phyloP scores from a whole-genome alignment of 2,113 vertebrate genomes.

The Cygnus buccinator region DNA sequence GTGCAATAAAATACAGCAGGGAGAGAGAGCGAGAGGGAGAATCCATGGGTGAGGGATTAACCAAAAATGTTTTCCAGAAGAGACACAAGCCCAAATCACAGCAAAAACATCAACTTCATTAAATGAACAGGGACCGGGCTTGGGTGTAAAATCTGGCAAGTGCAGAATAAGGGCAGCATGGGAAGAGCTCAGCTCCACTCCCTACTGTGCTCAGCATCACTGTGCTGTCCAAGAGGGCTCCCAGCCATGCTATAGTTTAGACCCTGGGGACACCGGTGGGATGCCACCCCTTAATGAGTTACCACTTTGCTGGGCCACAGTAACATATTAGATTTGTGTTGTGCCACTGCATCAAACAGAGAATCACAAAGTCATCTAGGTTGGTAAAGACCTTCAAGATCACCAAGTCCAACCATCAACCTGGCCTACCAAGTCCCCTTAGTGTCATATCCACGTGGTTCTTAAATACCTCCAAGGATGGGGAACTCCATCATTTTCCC shows the following conservation, averaged over 20 bases:
- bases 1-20: not conserved
- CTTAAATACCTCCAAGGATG: not conserved
- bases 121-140: not conserved
- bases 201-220: fast-evolving
- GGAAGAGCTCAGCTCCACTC: not conserved
- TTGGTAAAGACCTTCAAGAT: not conserved
- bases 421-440: not conserved
- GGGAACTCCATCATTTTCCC: not conserved
- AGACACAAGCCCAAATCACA: not conserved
- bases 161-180: fast-evolving
- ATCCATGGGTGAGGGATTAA: not conserved
- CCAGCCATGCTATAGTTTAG: not conserved
- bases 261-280: not conserved
- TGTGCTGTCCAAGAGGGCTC: not conserved
- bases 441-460: not conserved
- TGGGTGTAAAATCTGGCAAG: not conserved
- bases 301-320: not conserved
- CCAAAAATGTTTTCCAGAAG: not conserved
- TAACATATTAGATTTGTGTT: fast-evolving
- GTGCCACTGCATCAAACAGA: not conserved
- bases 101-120: not conserved
- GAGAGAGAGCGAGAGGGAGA: not conserved
- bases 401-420: not conserved
- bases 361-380: not conserved
- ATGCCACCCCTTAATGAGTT: not conserved